Base-by-base conservation (phyloP, 2,113 vertebrate species). In the Acrocephalus arundinaceus region DNA sequence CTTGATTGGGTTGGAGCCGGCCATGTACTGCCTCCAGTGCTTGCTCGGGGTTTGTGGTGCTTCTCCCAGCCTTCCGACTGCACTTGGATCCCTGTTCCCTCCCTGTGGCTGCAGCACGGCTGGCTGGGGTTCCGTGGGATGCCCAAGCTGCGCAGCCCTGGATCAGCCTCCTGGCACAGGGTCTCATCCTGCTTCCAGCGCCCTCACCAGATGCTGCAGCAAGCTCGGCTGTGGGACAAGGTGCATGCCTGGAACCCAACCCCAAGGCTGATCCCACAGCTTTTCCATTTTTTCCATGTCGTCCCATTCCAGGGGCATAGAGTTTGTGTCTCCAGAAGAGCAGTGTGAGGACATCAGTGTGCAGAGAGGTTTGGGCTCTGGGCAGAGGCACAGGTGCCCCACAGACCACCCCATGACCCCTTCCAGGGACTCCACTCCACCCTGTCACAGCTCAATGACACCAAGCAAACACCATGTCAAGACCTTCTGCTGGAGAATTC, bases 71-170 rank as follows among this genome's bases (percentile, higher is more conserved):
- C 76, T 51, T 11, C 46, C 74, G 81, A 13, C 9, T 8, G 70
- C 37, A 20, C 12, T 78, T 0, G 1, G 37, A 12, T 72, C 43
- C 30, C 61, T 6, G 3, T 19, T 74, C 10, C 9, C 52, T 65
- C 75, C n/a, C 2, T 0, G 14, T 2, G 4, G 45, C 49, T 9
- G 54, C 22, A 49, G 66, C 37, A 2, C 1, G 4, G 54, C 39
- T 15, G 39, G 24, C 27, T 22, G 67, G 30, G 24, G 5, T 11
- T 17, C 33, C 9, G 1, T 3, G 45, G 28, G 39, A 12, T 25
- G 23, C 51, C 48, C 22, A 16, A 66, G 67, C 31, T 1, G 0
- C 8, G 28, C 27, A 41, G 70, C 43, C 37, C 35, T 8, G 39
- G 20, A 9, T 17, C 46, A 52, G 25, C 25, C 59, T 55, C n/a